Evolutionary conservation across 2,797 vertebrate species (phyloP).

Genomic region (Spinibarbus caldwelli): DNA sequence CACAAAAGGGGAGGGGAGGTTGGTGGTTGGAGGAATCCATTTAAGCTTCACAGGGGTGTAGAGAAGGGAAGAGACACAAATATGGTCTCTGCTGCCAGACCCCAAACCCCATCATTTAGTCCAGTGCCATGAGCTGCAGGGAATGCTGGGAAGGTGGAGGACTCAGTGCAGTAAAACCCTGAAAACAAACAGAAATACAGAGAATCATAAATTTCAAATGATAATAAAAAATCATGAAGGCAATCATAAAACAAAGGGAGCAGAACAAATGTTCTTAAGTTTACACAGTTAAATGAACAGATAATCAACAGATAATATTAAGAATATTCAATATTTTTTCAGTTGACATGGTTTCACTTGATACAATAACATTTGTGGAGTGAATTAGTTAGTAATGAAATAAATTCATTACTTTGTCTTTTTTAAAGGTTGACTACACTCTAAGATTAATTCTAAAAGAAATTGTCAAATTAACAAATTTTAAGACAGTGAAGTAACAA

Average conservation of each 20-base stretch:
- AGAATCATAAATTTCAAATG: background rate
- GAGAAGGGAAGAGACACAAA: slow-evolving; percentile 11
- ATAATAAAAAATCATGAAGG: background rate
- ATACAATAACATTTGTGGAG: too few species aligned
- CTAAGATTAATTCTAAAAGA: background rate
- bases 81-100: slow-evolving; percentile 68
- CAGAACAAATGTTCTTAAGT: background rate
- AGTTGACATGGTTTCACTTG: too few species aligned
- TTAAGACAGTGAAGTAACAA: background rate
- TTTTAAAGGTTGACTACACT: background rate
- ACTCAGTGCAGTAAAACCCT: slow-evolving; percentile 79
- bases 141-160: slow-evolving; percentile 81
- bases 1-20: slow-evolving; percentile 18
- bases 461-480: background rate
- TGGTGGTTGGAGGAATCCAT: slow-evolving; percentile 65
- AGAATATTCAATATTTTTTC: too few species aligned
- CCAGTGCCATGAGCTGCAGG: slow-evolving; percentile 77
- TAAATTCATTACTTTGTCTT: background rate
- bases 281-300: background rate
- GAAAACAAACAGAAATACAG: background rate
- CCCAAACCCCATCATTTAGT: slow-evolving; percentile 66
- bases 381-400: background rate
- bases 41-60: slow-evolving; percentile 55
- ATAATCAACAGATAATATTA: too few species aligned
- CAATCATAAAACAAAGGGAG: too few species aligned